These are phyloP conservation scores for Thaumatotibia leucotreta DNA, from an alignment of 1,140 invertebrate genomes.

Conservation along the genomic window DNA sequence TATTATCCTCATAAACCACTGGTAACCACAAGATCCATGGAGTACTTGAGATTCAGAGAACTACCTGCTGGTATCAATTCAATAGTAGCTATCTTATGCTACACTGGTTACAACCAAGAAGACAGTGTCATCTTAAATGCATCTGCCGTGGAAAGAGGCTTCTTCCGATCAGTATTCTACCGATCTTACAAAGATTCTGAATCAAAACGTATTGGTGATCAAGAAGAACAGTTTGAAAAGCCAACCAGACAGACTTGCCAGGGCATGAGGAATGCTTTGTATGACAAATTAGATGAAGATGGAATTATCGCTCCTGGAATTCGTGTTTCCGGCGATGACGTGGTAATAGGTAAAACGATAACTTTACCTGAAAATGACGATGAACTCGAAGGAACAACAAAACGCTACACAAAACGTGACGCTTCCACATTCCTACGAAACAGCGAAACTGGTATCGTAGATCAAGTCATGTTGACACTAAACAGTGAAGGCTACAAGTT, in stretches of 20 bases:
- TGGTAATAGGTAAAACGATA: conserved; percentile 99
- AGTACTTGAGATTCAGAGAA: conserved; percentile 97
- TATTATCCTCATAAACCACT: conserved; percentile 99
- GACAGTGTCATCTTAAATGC: conserved; percentile 99
- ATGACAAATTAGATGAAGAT: conserved; percentile 99
- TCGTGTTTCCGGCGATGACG: conserved; percentile 98
- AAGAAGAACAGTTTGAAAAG: conserved; percentile 99
- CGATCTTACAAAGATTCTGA: conserved; percentile 99
- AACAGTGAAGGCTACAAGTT: conserved; percentile 99
- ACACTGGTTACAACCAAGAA: conserved; percentile 99
- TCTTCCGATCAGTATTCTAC: conserved; percentile 98
- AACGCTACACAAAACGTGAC: conserved; percentile 94
- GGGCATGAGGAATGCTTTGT: conserved; percentile 98
- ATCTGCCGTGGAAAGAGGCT: conserved; percentile 99
- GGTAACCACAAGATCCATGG: conserved; percentile 98
- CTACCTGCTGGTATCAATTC: conserved; percentile 97
- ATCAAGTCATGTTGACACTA: conserved; percentile 98
- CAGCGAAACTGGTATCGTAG: conserved; percentile 98
- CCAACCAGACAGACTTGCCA: conserved; percentile 95
- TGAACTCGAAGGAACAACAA: conserved; percentile 93
- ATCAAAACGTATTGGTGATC: conserved; percentile 94
- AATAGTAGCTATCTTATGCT: conserved; percentile 98
- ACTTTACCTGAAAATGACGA: conserved; percentile 97
- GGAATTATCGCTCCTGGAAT: conserved; percentile 99
- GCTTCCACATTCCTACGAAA: conserved; percentile 98